Conservation (phyloP, 2,888 invertebrate genomes). For the Seira musarum region DNA sequence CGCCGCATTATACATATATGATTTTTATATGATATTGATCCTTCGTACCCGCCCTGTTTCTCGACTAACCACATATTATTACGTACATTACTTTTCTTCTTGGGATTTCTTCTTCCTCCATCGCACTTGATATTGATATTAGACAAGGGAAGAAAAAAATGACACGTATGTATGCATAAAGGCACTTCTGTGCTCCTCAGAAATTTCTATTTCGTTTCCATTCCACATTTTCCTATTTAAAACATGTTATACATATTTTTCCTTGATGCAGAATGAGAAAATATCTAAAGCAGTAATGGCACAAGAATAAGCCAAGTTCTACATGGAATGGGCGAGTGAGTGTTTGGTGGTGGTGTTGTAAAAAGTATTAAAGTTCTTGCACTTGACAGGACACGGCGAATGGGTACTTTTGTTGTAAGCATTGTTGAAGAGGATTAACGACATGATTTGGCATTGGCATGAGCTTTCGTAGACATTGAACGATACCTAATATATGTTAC, state of each 20-base stretch:
- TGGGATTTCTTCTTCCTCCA: constrained; percentile 11
- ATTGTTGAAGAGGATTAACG: too few species aligned
- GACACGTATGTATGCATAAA: constrained; percentile 40
- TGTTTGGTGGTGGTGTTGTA: too few species aligned
- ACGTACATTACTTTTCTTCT: neutral
- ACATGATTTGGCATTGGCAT: too few species aligned
- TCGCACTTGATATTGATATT: constrained; percentile 24
- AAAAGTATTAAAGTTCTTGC: too few species aligned
- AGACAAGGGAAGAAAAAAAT: constrained; percentile 26
- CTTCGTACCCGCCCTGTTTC: constrained; percentile 53
- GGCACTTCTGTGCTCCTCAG: neutral
- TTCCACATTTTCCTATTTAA: constrained; percentile 7
- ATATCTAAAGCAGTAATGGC: too few species aligned
- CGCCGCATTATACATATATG: constrained; percentile 27
- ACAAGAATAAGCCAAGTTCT: too few species aligned
- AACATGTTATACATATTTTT: neutral
- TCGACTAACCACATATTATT: constrained; percentile 43
- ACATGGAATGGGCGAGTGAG: too few species aligned
- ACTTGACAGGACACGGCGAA: too few species aligned
- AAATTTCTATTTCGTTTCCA: neutral
- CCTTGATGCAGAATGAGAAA: neutral
- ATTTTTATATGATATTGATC: constrained; percentile 48
- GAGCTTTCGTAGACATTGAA: too few species aligned
- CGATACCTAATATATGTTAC: too few species aligned
- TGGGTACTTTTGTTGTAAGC: too few species aligned